A percentile compares a stretch with the other conserved stretches of the same genome.
phyloP scores from a whole-genome alignment of 2,797 vertebrate species.

The Gallirallus australis region DNA sequence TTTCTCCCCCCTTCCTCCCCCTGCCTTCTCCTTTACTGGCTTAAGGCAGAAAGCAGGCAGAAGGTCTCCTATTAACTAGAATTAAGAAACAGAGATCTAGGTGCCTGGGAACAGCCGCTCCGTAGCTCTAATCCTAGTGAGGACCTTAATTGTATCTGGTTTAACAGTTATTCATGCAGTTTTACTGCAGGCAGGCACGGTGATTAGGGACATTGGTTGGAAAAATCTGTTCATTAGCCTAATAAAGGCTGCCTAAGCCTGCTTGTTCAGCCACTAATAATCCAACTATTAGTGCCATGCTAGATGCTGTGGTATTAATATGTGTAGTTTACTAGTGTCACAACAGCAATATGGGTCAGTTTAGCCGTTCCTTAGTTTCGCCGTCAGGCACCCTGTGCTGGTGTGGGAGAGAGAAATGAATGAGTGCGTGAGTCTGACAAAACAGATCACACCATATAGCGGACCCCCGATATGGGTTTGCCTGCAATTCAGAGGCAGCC shows the following conservation, averaged over 20 bases:
- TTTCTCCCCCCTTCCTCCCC: conserved; percentile 5
- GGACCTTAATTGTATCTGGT: conserved; percentile 81
- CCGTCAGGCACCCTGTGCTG: neutral
- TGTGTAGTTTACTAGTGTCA: conserved; percentile 39
- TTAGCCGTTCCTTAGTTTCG: conserved; percentile 5
- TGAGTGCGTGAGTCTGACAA: neutral
- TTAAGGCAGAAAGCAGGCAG: conserved; percentile 64
- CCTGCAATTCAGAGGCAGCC: conserved; percentile 29
- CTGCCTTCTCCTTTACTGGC: conserved; percentile 67
- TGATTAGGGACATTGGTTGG: conserved; percentile 77
- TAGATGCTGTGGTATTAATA: conserved; percentile 71
- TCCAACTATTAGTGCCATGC: conserved; percentile 68
- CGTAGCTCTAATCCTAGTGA: conserved; percentile 73
- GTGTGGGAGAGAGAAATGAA: neutral
- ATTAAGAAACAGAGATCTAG: conserved; percentile 72
- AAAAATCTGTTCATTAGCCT: conserved; percentile 79
- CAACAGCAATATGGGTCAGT: conserved; percentile 49
- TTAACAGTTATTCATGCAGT: conserved; percentile 77
- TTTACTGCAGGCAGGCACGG: conserved; percentile 74
- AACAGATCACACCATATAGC: neutral
- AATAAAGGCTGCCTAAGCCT: conserved; percentile 79
- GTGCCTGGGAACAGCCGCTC: conserved; percentile 65
- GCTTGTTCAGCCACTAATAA: conserved; percentile 78
- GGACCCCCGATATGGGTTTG: neutral
- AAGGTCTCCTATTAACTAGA: conserved; percentile 77